Evolutionary conservation across 2,113 vertebrate species (phyloP), one percentile per base, ranked within the genome.

Genomic region (Macrotis lagotis): DNA sequence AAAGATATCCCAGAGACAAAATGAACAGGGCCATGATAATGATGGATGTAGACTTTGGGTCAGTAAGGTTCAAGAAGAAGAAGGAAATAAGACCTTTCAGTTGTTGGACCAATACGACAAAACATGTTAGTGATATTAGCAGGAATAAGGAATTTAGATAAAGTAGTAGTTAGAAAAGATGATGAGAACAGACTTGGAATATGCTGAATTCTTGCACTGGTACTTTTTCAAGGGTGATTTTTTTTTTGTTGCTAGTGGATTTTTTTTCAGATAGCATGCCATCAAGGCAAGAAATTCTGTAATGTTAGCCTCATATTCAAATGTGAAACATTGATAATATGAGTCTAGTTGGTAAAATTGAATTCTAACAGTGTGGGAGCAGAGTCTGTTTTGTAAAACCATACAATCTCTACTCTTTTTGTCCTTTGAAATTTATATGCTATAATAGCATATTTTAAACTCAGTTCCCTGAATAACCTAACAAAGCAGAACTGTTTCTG

Each of bases 291-390:
- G 55, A 96, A 95, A 92, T 92, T 83, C 22, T 25, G 1, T 92
- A 26, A 59, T 96, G 52, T 96, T 51, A 94, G 50, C 94, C 90
- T 37, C 92, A 51, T 95, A 97, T 97, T 96, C 51, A 51, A 95
- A 8, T 22, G 92, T 91, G 55, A 11, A 92, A 50, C 97, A 50
- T 90, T 93, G 88, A 22, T 28, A 94, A 97, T 48, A 50, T 93
- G 48, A 96, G 91, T 94, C 88, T 1, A 50, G 51, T 66, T 89
- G 89, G 50, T 47, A 95, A 53, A 37, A 88, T 0, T 93, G 10
- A 94, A 90, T 95, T 93, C n/a, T 89, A 92, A 53, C 93, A 88
- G 51, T 2, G 2, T 48, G 0, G 3, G 91, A 94, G 0, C 0
- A 28, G 88, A 14, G 90, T 94, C 52, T 51, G 26, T 88, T 96